Base-by-base conservation (phyloP, 2,113 vertebrate genomes). In the Myotis lucifugus region DNA sequence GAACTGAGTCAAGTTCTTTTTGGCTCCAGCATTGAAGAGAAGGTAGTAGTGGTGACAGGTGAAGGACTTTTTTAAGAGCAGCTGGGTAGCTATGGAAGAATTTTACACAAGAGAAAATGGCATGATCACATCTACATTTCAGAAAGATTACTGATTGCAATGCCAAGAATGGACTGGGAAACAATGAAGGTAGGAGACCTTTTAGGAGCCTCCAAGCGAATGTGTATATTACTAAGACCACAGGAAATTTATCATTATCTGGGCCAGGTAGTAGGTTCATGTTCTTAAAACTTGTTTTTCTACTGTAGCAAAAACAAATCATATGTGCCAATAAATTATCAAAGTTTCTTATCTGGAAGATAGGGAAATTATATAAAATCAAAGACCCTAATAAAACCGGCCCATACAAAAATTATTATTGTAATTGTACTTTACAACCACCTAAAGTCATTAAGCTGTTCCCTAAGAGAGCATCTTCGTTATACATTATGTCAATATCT, bases 261-360 rank as follows among this genome's bases (percentile, higher is more conserved):
- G 52, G 12, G 23, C 48, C 40, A 18, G 46, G 74, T 12, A 13
- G 23, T 32, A 87, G 37, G 18, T 4, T 64, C 34, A 79, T n/a
- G 37, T 89, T 66, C 93, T 89, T 77, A 96, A 96, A 95, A 85
- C 37, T 73, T 92, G 81, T 7, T 59, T 93, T 82, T 86, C 83
- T 61, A 12, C 3, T 90, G 59, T 42, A 72, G 23, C 83, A 87
- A 90, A 94, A 85, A 59, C 8, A 93, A 92, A 88, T 72, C 23
- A 90, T 87, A 76, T 23, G 5, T 84, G 48, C 87, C 88, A 94
- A 90, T 78, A 52, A 95, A 78, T 85, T 85, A 90, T n/a, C 73
- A 83, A 34, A 72, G 19, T 88, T 69, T 84, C 66, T 92, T 85
- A 85, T 50, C 21, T 67, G 70, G 37, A 93, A 93, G 18, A 40